Evolutionary conservation across 2,113 vertebrate genomes (phyloP), one percentile per base, ranked within the genome.

Genomic region (Neolamprologus variostigma): DNA sequence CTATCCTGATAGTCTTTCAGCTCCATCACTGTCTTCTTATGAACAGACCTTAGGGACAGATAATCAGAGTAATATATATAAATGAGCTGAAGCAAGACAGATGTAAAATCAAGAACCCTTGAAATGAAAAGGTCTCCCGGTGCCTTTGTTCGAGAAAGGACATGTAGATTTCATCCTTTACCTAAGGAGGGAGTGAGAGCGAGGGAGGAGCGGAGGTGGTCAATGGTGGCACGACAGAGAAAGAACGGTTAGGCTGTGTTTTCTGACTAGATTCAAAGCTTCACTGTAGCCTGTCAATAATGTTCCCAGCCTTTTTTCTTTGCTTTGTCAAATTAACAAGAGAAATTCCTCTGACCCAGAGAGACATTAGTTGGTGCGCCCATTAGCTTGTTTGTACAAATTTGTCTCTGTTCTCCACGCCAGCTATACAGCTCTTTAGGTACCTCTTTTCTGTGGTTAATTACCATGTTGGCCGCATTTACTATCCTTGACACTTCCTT

Each of bases 291-390:
- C 57, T 95, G 94, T 96, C 96, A 95, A 93, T 96, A 95, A 93
- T 93, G 86, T 86, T 87, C 76, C 84, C 80, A 12, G 85, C 40
- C 81, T 80, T 81, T 86, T 76, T 82, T 47, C 88, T 93, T 92
- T 94, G 85, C 90, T 94, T 96, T 94, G 94, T 96, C 93, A 95
- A 96, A 96, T 95, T 95, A 95, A 89, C 87, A 92, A 93, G 91
- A 96, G 88, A 93, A 96, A 96, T 96, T 95, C 94, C 87, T 94
- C 86, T 83, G 90, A 89, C 90, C 87, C 54, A 51, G 92, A 89
- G 93, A 95, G 91, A 95, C 94, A 95, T 96, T 96, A 93, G 92
- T 89, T 85, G 87, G 86, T 63, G 23, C 87, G 89, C 91, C 94
- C 90, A 95, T 95, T 95, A 91, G 87, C 90, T 91, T 95, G 94